A percentile compares a stretch with the other conserved stretches of the same genome.
These are phyloP conservation scores for Pristiophorus japonicus DNA, from an alignment of 2,113 vertebrate genomes.

Conservation along the genomic window DNA sequence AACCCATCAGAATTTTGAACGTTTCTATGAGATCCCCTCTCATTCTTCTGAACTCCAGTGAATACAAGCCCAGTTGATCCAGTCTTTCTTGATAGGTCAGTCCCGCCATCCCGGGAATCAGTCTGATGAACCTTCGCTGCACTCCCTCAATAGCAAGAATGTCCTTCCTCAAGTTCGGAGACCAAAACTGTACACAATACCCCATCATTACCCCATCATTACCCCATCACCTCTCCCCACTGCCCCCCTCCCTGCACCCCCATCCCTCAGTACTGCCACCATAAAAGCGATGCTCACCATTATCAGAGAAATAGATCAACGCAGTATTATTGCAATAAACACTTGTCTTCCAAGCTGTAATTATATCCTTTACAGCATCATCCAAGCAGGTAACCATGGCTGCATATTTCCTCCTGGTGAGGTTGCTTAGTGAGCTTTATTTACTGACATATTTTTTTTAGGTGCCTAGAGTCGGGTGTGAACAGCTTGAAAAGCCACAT, in stretches of 20 bases:
- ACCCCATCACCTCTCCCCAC: neutral
- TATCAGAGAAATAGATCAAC: constrained; percentile 1
- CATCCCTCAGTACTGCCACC: neutral
- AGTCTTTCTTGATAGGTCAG: too few species aligned
- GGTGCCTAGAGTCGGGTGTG: constrained; percentile 20
- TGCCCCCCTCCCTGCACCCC: neutral
- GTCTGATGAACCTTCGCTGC: too few species aligned
- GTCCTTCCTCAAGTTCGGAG: too few species aligned
- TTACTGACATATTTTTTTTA: constrained; percentile 1
- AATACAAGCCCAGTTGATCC: too few species aligned
- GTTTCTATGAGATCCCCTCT: too few species aligned
- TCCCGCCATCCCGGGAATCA: too few species aligned
- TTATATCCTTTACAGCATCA: constrained; percentile 36
- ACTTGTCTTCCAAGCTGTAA: neutral
- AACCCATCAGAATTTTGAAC: too few species aligned
- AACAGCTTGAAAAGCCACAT: constrained; percentile 16
- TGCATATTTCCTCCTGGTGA: constrained; percentile 3
- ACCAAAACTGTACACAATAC: too few species aligned
- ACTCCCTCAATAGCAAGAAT: too few species aligned
- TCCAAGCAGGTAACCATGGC: constrained; percentile 39
- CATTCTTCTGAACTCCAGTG: too few species aligned
- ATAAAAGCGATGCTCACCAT: neutral
- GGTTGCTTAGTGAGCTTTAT: neutral
- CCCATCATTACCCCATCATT: too few species aligned
- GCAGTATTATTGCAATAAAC: constrained; percentile 13